Evolutionary conservation across 2,113 vertebrate species (phyloP).

Genomic region (Pluvianellus socialis): DNA sequence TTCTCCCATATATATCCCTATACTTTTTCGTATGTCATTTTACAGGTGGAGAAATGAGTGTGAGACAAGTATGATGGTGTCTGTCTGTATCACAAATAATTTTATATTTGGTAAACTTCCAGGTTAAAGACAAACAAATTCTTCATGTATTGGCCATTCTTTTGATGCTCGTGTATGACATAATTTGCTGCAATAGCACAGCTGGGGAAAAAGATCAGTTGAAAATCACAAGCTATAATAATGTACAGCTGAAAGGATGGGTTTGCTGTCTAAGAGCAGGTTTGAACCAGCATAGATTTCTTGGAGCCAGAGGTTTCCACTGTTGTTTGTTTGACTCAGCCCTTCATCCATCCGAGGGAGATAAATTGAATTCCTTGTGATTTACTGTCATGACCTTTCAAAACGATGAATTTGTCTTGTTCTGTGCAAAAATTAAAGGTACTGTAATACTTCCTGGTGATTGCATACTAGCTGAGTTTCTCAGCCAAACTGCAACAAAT

Average conservation of each 20-base stretch:
- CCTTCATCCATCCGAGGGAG: neutral
- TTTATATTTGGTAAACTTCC: neutral
- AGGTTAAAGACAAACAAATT: neutral
- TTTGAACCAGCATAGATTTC: constrained; percentile 24
- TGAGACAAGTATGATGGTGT: neutral
- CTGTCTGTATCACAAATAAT: neutral
- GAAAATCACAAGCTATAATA: neutral
- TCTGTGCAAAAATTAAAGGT: constrained; percentile 3
- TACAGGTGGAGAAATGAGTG: neutral
- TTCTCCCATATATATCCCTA: neutral
- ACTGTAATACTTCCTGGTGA: neutral
- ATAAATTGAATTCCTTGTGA: constrained; percentile 24
- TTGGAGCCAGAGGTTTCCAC: constrained; percentile 19
- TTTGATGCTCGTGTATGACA: neutral
- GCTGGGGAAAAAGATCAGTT: neutral
- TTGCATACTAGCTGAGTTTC: neutral
- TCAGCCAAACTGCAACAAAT: neutral
- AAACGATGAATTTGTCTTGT: neutral
- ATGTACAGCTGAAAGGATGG: neutral
- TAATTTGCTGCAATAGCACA: neutral
- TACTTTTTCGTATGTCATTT: neutral
- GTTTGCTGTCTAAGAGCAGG: neutral
- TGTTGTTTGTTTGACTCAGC: neutral
- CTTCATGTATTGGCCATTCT: neutral
- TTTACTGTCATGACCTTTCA: constrained; percentile 40